Evolutionary conservation across 2,888 invertebrate species (phyloP).

Genomic region (Sarcophaga rosellei): DNA sequence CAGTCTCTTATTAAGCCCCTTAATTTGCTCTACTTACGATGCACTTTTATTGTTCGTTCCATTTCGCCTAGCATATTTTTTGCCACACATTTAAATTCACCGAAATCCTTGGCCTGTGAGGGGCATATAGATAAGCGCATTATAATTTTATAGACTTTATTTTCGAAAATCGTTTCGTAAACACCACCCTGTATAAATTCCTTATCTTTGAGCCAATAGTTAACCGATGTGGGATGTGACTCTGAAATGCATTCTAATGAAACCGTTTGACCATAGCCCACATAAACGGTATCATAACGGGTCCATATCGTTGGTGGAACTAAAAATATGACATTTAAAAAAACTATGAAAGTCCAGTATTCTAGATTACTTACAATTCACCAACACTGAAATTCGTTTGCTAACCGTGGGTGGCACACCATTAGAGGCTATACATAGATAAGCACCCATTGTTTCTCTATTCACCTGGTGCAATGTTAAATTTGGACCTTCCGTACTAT

Average conservation of each 20-base stretch:
- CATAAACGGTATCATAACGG: conserved; percentile 78
- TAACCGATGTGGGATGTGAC: conserved; percentile 79
- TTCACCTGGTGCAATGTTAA: conserved; percentile 77
- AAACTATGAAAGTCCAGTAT: neutral
- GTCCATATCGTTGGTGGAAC: conserved; percentile 80
- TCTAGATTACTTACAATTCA: conserved; percentile 77
- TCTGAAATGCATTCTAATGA: conserved; percentile 79
- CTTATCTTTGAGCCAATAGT: conserved; percentile 80
- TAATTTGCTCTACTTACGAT: conserved; percentile 73
- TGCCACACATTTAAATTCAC: conserved; percentile 90
- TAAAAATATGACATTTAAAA: conserved; percentile 59
- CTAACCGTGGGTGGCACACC: conserved; percentile 81
- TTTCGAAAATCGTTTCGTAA: conserved; percentile 83
- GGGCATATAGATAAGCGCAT: conserved; percentile 87
- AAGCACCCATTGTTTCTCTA: conserved; percentile 79
- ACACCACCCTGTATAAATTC: conserved; percentile 79
- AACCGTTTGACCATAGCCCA: conserved; percentile 78
- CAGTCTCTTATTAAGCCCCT: too few relatives aligned
- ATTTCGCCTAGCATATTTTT: conserved; percentile 90
- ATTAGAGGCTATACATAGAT: conserved; percentile 80
- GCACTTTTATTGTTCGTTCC: conserved; percentile 76
- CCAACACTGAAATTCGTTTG: conserved; percentile 78
- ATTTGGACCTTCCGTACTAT: conserved; percentile 77
- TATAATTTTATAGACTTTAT: conserved; percentile 89
- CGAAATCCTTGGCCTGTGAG: conserved; percentile 86